Conservation (phyloP, 2,888 invertebrate species). For the Drosophila mimica region DNA sequence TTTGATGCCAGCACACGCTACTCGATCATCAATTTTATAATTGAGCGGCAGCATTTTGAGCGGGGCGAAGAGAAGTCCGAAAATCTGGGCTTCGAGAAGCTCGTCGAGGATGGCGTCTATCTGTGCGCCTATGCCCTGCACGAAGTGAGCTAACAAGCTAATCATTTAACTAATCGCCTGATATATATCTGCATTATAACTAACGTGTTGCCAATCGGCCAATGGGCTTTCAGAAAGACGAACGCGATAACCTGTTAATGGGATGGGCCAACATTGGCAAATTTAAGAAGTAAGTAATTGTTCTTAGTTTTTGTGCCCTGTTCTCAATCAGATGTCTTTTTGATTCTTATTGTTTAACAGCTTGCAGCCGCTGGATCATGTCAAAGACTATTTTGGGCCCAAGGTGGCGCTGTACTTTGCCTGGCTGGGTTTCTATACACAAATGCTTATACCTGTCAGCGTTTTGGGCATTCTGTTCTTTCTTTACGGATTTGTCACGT, state of each 20-base stretch:
- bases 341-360: constrained; percentile 48
- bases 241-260: constrained; percentile 85
- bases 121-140: constrained; percentile 91
- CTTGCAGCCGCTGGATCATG: constrained; percentile 90
- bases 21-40: constrained; percentile 90
- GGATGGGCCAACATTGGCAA: constrained; percentile 91
- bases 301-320: background rate
- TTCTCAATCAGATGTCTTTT: background rate
- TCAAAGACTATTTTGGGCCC: constrained; percentile 91
- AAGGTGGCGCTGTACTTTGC: constrained; percentile 93
- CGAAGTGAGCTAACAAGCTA: constrained; percentile 87
- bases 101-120: constrained; percentile 88
- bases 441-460: constrained; percentile 91
- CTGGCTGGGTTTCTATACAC: constrained; percentile 94
- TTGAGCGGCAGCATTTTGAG: constrained; percentile 89
- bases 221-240: constrained; percentile 31
- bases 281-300: constrained; percentile 87
- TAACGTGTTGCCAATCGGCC: background rate
- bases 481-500: constrained; percentile 87
- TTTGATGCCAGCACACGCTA: constrained; percentile 89
- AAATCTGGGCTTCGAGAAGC: constrained; percentile 88
- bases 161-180: background rate
- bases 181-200: background rate
- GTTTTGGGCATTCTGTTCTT: constrained; percentile 89
- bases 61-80: constrained; percentile 85